These are phyloP conservation scores for Tragelaphus imberbis DNA, from an alignment of 2,113 vertebrate genomes.

Conservation along the genomic window DNA sequence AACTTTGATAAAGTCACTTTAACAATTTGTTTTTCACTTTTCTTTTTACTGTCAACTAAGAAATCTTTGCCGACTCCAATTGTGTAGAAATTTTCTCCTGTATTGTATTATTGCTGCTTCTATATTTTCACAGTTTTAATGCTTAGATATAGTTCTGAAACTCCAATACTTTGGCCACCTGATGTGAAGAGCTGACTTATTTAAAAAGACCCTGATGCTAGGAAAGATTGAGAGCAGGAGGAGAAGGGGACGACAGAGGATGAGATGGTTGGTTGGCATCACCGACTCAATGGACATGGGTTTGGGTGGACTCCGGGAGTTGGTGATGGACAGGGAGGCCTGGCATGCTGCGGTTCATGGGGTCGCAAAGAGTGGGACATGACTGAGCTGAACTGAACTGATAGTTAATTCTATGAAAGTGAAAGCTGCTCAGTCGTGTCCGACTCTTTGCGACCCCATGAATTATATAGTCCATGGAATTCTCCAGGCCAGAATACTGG, in stretches of 20 bases:
- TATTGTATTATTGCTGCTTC: background rate
- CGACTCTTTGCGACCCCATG: background rate
- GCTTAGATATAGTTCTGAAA: background rate
- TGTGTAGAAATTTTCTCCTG: background rate
- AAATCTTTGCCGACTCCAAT: background rate
- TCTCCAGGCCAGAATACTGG: background rate
- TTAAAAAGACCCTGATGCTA: background rate
- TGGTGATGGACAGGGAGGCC: background rate
- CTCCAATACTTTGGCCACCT: background rate
- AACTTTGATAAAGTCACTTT: background rate
- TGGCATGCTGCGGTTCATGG: accelerated
- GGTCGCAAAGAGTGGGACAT: accelerated
- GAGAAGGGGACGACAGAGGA: background rate
- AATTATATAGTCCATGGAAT: background rate
- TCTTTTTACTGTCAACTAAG: background rate
- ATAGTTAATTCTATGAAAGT: background rate
- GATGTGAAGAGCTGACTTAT: background rate
- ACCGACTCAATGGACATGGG: background rate
- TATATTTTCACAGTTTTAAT: background rate
- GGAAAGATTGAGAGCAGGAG: background rate
- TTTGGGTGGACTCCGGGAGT: background rate
- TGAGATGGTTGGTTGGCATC: background rate
- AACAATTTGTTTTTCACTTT: background rate
- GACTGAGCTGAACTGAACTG: background rate
- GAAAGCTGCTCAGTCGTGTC: background rate